These are phyloP conservation scores for Zaprionus lineosus DNA, from an alignment of 2,888 invertebrate species.

Conservation along the genomic window DNA sequence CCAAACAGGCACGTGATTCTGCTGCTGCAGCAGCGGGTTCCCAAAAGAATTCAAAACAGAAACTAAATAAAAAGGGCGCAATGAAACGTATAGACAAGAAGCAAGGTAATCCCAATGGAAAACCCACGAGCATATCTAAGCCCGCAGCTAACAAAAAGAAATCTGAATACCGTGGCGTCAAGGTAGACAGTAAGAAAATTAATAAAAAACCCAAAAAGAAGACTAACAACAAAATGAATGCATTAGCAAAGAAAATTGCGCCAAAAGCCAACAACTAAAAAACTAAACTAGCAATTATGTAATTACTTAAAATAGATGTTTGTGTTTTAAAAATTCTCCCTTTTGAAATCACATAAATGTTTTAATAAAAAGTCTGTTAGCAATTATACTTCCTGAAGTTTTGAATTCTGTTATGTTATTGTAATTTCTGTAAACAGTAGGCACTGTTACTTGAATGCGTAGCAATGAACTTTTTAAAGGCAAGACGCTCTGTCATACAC, in stretches of 20 bases:
- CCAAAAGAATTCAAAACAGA: slow-evolving; percentile 50
- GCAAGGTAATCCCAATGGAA: slow-evolving; percentile 22
- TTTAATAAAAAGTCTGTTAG: too few relatives aligned
- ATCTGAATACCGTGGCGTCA: slow-evolving; percentile 79
- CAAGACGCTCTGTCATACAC: too few relatives aligned
- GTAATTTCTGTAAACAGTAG: too few relatives aligned
- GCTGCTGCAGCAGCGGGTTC: slow-evolving; percentile 21
- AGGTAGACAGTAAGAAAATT: slow-evolving; percentile 72
- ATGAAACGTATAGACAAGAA: slow-evolving; percentile 60
- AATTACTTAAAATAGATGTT: too few relatives aligned
- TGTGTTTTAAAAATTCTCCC: too few relatives aligned
- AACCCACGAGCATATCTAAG: background rate
- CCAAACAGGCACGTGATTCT: slow-evolving; percentile 68
- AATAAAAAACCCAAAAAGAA: slow-evolving; percentile 73
- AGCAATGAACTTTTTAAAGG: too few relatives aligned
- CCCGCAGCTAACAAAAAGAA: slow-evolving; percentile 65
- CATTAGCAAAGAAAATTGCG: slow-evolving; percentile 81
- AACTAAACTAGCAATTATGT: too few relatives aligned
- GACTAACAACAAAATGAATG: slow-evolving; percentile 62
- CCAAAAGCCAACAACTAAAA: slow-evolving; percentile 63
- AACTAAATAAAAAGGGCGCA: slow-evolving; percentile 47
- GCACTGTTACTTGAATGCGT: too few relatives aligned
- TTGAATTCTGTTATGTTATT: too few relatives aligned
- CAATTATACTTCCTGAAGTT: too few relatives aligned
- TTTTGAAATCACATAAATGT: too few relatives aligned